Evolutionary conservation across 2,888 invertebrate species (phyloP).

Genomic region (Hydrotaea cyrtoneurina): DNA sequence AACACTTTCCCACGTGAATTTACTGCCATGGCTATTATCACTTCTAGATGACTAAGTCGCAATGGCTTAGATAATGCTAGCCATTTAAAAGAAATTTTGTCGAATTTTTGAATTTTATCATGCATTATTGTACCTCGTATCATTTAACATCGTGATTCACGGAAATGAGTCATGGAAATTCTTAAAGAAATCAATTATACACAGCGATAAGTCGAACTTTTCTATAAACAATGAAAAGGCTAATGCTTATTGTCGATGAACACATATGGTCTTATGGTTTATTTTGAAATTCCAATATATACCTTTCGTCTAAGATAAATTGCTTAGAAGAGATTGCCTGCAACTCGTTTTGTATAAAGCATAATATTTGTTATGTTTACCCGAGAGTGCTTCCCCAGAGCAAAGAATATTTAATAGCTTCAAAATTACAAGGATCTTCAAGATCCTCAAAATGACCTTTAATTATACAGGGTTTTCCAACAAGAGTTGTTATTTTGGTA

Average conservation of each 20-base stretch:
- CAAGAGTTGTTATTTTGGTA: too few relatives aligned
- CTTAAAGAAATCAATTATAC: background rate
- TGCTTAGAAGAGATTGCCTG: too few relatives aligned
- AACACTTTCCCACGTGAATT: background rate
- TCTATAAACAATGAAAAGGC: background rate
- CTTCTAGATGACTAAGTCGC: background rate
- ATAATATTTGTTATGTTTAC: too few relatives aligned
- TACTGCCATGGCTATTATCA: constrained; percentile 7
- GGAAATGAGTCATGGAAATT: too few relatives aligned
- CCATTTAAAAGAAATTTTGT: background rate
- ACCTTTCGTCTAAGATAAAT: too few relatives aligned
- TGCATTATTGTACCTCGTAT: background rate
- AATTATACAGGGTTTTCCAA: too few relatives aligned
- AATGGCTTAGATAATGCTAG: background rate
- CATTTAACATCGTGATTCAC: constrained; percentile 1
- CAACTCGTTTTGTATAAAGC: too few relatives aligned
- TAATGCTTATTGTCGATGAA: too few relatives aligned
- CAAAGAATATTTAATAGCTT: too few relatives aligned
- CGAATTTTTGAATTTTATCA: background rate
- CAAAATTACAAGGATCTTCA: too few relatives aligned
- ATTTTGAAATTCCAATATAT: background rate
- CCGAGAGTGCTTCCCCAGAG: too few relatives aligned
- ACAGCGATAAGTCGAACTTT: background rate
- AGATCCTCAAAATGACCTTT: too few relatives aligned
- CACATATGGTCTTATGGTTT: background rate